A percentile compares a stretch with the other conserved stretches of the same genome.
phyloP scores from a whole-genome alignment of 2,113 vertebrate genomes.

The Larimichthys polyactis region DNA sequence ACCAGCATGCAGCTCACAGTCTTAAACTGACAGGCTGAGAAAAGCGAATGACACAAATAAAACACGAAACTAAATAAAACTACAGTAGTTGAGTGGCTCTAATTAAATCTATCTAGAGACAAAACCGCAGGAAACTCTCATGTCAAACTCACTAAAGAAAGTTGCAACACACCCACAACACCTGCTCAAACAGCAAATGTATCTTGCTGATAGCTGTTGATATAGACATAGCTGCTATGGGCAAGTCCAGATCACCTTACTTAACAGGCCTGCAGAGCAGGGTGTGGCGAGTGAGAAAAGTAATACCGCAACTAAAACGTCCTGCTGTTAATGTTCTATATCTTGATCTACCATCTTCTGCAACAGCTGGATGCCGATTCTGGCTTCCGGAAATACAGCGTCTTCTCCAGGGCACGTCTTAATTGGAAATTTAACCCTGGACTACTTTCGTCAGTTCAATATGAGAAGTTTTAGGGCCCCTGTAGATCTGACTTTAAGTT shows the following conservation, averaged over 20 bases:
- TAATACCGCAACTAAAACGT: slow-evolving; percentile 61
- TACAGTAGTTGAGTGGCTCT: background rate
- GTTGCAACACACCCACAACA: slow-evolving; percentile 51
- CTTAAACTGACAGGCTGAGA: background rate
- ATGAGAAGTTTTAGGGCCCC: background rate
- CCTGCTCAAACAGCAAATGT: slow-evolving; percentile 75
- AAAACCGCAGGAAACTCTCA: slow-evolving; percentile 8
- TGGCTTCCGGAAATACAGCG: slow-evolving; percentile 63
- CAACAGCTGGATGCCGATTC: slow-evolving; percentile 75
- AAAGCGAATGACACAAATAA: background rate
- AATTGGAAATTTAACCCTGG: slow-evolving; percentile 57
- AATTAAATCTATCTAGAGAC: background rate
- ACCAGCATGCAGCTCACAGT: background rate
- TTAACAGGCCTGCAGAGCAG: slow-evolving; percentile 54
- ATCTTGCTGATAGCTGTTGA: slow-evolving; percentile 66
- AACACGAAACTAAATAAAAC: background rate
- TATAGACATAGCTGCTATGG: slow-evolving; percentile 77
- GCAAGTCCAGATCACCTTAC: slow-evolving; percentile 84
- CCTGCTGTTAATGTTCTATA: slow-evolving; percentile 68
- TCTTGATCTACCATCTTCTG: slow-evolving; percentile 60
- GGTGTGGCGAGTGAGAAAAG: slow-evolving; percentile 75
- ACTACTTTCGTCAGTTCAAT: slow-evolving; percentile 45
- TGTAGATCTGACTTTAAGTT: background rate
- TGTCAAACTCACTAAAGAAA: slow-evolving; percentile 40
- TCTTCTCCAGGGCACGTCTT: slow-evolving; percentile 53